Base-by-base conservation (phyloP, 2,888 invertebrate species). In the Dasysyrphus albostriatus region DNA sequence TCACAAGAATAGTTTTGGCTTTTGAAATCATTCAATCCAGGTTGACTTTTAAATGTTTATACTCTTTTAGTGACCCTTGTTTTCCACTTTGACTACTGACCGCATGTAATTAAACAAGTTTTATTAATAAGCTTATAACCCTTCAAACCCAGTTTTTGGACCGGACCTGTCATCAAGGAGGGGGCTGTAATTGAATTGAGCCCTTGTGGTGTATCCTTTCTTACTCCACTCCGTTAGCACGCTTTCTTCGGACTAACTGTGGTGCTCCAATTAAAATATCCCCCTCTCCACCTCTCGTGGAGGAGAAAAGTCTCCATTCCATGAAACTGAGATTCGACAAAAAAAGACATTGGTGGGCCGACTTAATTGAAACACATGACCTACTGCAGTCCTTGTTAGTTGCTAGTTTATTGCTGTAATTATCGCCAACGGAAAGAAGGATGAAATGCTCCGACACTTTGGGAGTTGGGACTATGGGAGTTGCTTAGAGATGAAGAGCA, bases 351-450 rank as follows among this genome's bases (percentile, higher is more conserved):
- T 34, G 54, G 87, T 79, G 78, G 87, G 74, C 51, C 29, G 87
- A 75, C 78, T 87, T 87, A 87, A 87, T 87, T 87, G 87, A 87
- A 87, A 87, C 78, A 87, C 87, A 87, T 87, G 87, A 87, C 87
- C 87, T 83, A 83, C 78, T 87, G 75, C 83, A 87, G 83, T 87
- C 83, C 78, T 87, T 87, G 87, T 87, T 87, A 87, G 87, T 83
- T 83, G 87, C 39, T 87, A 83, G 87, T 87, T 83, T 87, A 87
- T 87, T 83, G 83, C 65, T 83, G 83, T 83, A 87, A 87, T 87
- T 87, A 87, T 79, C 75, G 65, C 78, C 56, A 44, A 59, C 81
- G 78, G 75, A 58, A 78, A 87, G 70, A 79, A 56, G 81, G 77
- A 73, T 69, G 51, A 77, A 81, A 76, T 73, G 67, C 78, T 74